Evolutionary conservation across 2,888 invertebrate genomes (phyloP).

Genomic region (Melinaea menophilus): DNA sequence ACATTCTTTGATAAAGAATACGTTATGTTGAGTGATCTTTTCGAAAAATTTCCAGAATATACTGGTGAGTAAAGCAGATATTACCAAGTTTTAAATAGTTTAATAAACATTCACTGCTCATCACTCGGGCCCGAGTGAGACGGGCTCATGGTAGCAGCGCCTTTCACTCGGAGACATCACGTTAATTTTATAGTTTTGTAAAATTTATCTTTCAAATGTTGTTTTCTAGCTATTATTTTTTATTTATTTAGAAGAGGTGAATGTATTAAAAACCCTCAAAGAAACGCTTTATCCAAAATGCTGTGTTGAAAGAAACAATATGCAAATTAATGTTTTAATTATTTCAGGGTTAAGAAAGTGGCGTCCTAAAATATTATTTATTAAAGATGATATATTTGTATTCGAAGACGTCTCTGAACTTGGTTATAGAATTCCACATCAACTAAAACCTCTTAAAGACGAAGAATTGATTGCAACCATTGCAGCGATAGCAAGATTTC

Average conservation of each 20-base stretch:
- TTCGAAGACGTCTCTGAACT: slow-evolving; percentile 60
- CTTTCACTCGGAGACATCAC: too few relatives aligned
- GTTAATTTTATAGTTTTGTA: too few relatives aligned
- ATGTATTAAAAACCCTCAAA: too few relatives aligned
- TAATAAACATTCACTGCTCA: too few relatives aligned
- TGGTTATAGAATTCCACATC: slow-evolving; percentile 56
- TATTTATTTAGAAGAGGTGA: too few relatives aligned
- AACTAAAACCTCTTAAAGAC: slow-evolving; percentile 47
- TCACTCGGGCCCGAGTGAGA: too few relatives aligned
- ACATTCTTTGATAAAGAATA: slow-evolving; percentile 61
- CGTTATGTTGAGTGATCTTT: slow-evolving; percentile 53
- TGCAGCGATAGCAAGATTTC: slow-evolving; percentile 67
- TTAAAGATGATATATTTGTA: slow-evolving; percentile 56
- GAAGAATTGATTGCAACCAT: slow-evolving; percentile 62
- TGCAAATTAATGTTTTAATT: not conserved
- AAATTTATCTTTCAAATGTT: too few relatives aligned
- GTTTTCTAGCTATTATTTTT: too few relatives aligned
- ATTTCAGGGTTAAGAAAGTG: slow-evolving; percentile 49
- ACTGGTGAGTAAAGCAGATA: slow-evolving; percentile 43
- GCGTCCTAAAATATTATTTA: slow-evolving; percentile 51
- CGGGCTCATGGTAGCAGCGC: too few relatives aligned
- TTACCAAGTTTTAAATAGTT: too few relatives aligned
- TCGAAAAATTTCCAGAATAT: slow-evolving; percentile 46
- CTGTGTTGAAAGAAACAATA: not conserved
- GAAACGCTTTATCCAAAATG: too few relatives aligned